Conservation (phyloP, 1,140 invertebrate genomes). For the Nixonia krombeini region DNA sequence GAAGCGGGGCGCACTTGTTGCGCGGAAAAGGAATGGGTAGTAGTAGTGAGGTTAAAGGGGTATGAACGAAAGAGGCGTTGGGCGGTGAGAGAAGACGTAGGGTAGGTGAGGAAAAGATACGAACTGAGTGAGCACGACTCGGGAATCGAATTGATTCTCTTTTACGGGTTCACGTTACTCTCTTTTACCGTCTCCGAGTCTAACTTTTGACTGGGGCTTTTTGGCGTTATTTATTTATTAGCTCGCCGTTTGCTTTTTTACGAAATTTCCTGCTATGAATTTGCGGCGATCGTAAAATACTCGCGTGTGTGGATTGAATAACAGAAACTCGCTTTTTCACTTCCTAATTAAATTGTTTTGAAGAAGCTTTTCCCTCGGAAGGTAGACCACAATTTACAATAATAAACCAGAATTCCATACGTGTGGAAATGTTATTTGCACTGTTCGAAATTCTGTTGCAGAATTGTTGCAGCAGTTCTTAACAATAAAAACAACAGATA, state of each 20-base stretch:
- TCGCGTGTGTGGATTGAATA: too few species aligned
- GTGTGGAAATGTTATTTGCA: too few species aligned
- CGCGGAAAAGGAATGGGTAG: slow-evolving; percentile 53
- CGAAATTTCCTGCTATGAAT: slow-evolving; percentile 13
- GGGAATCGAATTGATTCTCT: slow-evolving; percentile 71
- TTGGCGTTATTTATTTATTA: slow-evolving; percentile 63
- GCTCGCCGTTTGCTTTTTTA: slow-evolving; percentile 15
- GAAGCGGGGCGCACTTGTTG: slow-evolving; percentile 68
- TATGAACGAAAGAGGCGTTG: slow-evolving; percentile 40
- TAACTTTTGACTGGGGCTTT: slow-evolving; percentile 55
- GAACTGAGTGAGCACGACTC: slow-evolving; percentile 38
- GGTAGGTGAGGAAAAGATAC: slow-evolving; percentile 54
- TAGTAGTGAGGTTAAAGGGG: slow-evolving; percentile 42
- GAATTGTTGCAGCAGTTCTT: too few species aligned
- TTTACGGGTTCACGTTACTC: slow-evolving; percentile 64
- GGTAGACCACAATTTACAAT: too few species aligned
- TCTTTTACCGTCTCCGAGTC: slow-evolving; percentile 51
- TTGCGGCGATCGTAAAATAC: too few species aligned
- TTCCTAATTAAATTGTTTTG: too few species aligned
- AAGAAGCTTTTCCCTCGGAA: too few species aligned
- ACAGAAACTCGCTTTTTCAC: too few species aligned
- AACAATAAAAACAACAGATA: too few species aligned
- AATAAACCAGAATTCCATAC: too few species aligned
- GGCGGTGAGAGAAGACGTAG: slow-evolving; percentile 19
- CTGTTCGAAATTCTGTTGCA: too few species aligned